These are phyloP conservation scores for Lates calcarifer DNA, from an alignment of 2,113 vertebrate genomes.

Conservation along the genomic window DNA sequence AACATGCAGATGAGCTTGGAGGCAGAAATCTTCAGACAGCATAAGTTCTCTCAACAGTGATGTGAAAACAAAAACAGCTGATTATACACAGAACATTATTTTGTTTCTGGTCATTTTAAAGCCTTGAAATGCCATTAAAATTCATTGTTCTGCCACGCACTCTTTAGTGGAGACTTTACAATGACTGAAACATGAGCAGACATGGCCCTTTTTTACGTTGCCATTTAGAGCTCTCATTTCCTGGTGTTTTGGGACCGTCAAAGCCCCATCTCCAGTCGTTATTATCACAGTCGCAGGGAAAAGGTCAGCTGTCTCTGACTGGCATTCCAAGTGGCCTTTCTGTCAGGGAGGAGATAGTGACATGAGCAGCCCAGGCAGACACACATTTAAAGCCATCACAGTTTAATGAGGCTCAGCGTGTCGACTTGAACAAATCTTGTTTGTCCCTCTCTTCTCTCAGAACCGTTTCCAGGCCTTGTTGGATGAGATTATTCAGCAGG, in stretches of 20 bases:
- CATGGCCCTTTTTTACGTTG: conserved; percentile 51
- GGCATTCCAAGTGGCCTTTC: conserved; percentile 74
- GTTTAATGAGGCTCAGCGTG: conserved; percentile 66
- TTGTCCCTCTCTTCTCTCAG: conserved; percentile 78
- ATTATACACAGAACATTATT: conserved; percentile 33
- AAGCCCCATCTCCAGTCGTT: conserved; percentile 68
- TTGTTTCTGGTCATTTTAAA: conserved; percentile 13
- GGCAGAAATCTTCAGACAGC: conserved; percentile 47
- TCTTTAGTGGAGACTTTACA: conserved; percentile 59
- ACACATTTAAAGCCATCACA: conserved; percentile 65
- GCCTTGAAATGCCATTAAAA: conserved; percentile 30
- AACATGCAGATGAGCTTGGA: conserved; percentile 38
- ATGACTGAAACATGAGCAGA: conserved; percentile 62
- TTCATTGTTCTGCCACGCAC: conserved; percentile 33
- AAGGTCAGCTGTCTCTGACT: conserved; percentile 81
- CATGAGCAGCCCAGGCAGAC: conserved; percentile 54
- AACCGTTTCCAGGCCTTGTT: conserved; percentile 95
- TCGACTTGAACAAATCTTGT: conserved; percentile 58
- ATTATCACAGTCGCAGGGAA: conserved; percentile 72
- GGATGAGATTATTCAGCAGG: conserved; percentile 96
- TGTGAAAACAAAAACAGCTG: conserved; percentile 46
- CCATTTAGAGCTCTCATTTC: conserved; percentile 64
- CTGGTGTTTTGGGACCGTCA: conserved; percentile 51
- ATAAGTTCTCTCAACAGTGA: conserved; percentile 42
- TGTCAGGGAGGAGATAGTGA: conserved; percentile 68